Base-by-base conservation (phyloP, 2,888 invertebrate species). In the Eristalis intricaria region DNA sequence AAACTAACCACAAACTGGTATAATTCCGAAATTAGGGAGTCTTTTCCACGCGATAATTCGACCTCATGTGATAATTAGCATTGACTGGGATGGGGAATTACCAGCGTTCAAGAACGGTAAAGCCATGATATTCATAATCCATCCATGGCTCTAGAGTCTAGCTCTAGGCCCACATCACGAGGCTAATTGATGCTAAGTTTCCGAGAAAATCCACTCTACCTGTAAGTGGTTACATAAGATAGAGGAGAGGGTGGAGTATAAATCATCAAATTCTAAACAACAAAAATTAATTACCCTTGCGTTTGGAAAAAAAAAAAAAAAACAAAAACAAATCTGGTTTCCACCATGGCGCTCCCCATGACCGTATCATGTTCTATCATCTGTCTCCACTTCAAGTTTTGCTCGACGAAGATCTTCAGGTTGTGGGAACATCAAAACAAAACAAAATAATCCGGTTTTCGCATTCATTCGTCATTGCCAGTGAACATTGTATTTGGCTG, bases 381-480 rank as follows among this genome's bases (percentile, higher is more conserved):
- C 26, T 60, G 5, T 60, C 26, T 60, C 26, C 26, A 60, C 26
- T 60, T 60, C 60, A 60, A 60, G 60, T 13, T 60, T 26, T 13
- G 26, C 60, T 8, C 26, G 60, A 13, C 15, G 60, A 23, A 50
- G 60, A 60, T 26, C 60, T 29, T 5, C 5, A 60, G 26, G 60
- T 11, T 60, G 26, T 60, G 60, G 60, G 60, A 60, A 63, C 63
- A 26, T 73, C 29, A 63, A 50, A 50, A 26, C 73, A 64, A 43
- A 73, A 40, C 40, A 61, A 1, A 73, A 63, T 63, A 32, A 63
- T 73, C 73, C 63, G 63, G 73, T 73, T 50, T 50, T 60, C 26
- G 60, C 60, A 11, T 23, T n/a, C 26, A 60, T 15, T 60, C 32
- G 32, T 32, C 60, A 70, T 60, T 60, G 58, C 58, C 69, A 70